A percentile compares a stretch with the other conserved stretches of the same genome.
phyloP scores from a whole-genome alignment of 2,888 invertebrate species.

The Arge pagana region DNA sequence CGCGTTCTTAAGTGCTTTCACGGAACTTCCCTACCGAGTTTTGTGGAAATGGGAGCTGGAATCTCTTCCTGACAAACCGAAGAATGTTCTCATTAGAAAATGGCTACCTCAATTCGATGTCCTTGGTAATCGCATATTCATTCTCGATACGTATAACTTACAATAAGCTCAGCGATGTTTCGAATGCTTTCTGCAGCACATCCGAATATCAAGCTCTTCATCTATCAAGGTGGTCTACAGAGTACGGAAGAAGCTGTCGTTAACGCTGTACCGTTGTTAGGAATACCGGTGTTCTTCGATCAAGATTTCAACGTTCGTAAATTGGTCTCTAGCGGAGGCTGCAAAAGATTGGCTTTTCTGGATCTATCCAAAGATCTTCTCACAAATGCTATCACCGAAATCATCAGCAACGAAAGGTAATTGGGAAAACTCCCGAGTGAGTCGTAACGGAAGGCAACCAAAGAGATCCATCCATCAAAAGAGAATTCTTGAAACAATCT shows the following conservation, averaged over 20 bases:
- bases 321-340: background rate
- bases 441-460: too few species aligned
- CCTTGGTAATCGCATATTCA: slow-evolving; percentile 44
- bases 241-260: slow-evolving; percentile 17
- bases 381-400: background rate
- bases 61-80: slow-evolving; percentile 48
- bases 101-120: slow-evolving; percentile 59
- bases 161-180: too few species aligned
- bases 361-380: background rate
- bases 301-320: slow-evolving; percentile 9
- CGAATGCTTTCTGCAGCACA: slow-evolving; percentile 12
- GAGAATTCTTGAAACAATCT: too few species aligned
- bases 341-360: background rate
- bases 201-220: slow-evolving; percentile 12
- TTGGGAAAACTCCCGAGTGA: too few species aligned
- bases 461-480: too few species aligned
- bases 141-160: too few species aligned
- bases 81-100: slow-evolving; percentile 57
- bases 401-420: slow-evolving; percentile 11
- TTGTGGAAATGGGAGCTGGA: slow-evolving; percentile 53
- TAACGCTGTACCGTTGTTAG: slow-evolving; percentile 5
- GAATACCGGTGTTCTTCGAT: slow-evolving; percentile 9
- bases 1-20: slow-evolving; percentile 47
- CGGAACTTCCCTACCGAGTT: slow-evolving; percentile 52
- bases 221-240: slow-evolving; percentile 19